These are phyloP conservation scores for Drosophila yooni DNA, from an alignment of 2,888 invertebrate species.

Conservation along the genomic window DNA sequence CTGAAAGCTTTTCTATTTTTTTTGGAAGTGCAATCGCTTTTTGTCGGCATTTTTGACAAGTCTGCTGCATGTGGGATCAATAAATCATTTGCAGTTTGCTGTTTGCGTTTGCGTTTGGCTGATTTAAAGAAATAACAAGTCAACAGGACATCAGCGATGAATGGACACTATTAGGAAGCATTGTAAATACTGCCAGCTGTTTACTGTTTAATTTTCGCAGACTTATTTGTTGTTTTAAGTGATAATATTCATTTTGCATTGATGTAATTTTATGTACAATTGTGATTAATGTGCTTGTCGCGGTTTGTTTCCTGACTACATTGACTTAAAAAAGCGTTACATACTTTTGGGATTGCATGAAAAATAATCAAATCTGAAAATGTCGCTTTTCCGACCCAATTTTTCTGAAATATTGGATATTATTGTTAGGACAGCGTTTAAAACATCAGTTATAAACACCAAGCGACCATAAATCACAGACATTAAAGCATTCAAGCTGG, in stretches of 20 bases:
- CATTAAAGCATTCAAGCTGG: conserved; percentile 14
- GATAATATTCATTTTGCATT: not conserved
- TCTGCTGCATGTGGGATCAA: conserved; percentile 31
- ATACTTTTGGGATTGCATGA: conserved; percentile 51
- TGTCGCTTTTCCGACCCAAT: not conserved
- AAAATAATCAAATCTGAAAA: not conserved
- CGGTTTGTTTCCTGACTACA: conserved; percentile 42
- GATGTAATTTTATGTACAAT: not conserved
- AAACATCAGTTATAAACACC: conserved; percentile 18
- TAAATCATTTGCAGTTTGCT: conserved; percentile 57
- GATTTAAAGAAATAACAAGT: conserved; percentile 25
- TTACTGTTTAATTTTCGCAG: conserved; percentile 15
- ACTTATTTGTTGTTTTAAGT: conserved; percentile 8
- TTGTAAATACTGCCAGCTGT: conserved; percentile 15
- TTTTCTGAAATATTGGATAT: not conserved
- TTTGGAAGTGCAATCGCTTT: conserved; percentile 13
- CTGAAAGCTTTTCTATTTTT: conserved; percentile 13
- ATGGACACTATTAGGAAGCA: not conserved
- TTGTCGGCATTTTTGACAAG: conserved; percentile 18
- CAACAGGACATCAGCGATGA: not conserved
- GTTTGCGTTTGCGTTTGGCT: conserved; percentile 15
- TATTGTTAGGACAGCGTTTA: not conserved
- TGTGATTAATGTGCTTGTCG: not conserved
- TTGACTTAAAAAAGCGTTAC: conserved; percentile 10
- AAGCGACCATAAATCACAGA: conserved; percentile 32